These are phyloP conservation scores for Moxostoma hubbsi DNA, from an alignment of 2,797 vertebrate genomes.

Conservation along the genomic window DNA sequence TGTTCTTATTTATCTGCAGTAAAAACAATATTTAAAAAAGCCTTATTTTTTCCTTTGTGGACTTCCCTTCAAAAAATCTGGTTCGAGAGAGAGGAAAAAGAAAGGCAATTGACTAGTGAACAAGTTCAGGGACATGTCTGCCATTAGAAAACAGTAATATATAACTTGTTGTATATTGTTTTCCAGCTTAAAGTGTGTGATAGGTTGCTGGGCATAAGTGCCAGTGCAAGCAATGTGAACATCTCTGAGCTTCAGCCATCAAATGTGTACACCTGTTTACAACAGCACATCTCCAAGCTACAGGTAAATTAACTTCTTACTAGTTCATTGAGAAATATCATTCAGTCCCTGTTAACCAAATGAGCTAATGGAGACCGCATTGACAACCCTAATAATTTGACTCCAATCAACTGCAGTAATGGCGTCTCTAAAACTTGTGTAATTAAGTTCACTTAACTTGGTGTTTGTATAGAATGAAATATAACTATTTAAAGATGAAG, in stretches of 20 bases:
- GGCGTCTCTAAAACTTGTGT: too few species aligned
- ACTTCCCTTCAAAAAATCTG: too few species aligned
- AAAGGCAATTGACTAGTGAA: too few species aligned
- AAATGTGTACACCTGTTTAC: slow-evolving; percentile 81
- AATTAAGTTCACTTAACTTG: too few species aligned
- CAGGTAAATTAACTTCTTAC: slow-evolving; percentile 80
- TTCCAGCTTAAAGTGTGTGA: slow-evolving; percentile 84
- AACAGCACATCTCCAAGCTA: slow-evolving; percentile 86
- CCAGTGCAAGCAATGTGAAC: slow-evolving; percentile 79
- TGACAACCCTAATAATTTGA: too few species aligned
- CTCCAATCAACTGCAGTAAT: too few species aligned
- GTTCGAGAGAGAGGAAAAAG: neutral
- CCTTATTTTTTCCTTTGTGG: too few species aligned
- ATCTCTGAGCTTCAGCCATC: slow-evolving; percentile 74
- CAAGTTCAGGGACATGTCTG: too few species aligned
- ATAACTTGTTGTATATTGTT: slow-evolving; percentile 27
- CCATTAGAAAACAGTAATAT: neutral
- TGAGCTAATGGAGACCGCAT: neutral
- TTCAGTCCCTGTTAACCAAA: neutral
- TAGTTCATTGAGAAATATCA: neutral
- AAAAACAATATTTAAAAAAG: too few species aligned
- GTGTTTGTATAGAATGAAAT: too few species aligned
- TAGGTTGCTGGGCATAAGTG: slow-evolving; percentile 84
- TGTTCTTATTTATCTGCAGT: neutral
- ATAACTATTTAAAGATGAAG: too few species aligned